Evolutionary conservation across 2,888 invertebrate genomes (phyloP).

Genomic region (Timandra comae): DNA sequence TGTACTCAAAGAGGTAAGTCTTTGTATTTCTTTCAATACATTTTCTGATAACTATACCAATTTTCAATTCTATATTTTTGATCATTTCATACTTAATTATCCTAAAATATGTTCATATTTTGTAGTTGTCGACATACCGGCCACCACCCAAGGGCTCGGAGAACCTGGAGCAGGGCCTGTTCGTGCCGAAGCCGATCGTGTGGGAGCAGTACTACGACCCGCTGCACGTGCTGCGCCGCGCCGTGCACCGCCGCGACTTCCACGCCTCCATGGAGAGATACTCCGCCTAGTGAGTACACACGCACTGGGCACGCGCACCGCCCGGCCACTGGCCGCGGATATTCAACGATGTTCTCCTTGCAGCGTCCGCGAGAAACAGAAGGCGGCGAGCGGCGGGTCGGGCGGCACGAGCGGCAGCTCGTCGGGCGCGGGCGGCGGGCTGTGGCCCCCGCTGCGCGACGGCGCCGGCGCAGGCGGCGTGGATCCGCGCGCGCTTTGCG

Average conservation of each 20-base stretch:
- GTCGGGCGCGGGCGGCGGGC: conserved; percentile 25
- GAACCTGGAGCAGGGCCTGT: conserved; percentile 93
- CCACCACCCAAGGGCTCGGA: conserved; percentile 83
- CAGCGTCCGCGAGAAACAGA: conserved; percentile 61
- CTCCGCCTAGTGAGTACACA: conserved; percentile 85
- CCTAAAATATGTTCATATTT: not conserved
- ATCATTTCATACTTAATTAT: too few species aligned
- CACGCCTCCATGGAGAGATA: conserved; percentile 96
- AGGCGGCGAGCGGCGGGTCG: conserved; percentile 26
- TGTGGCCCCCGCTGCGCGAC: conserved; percentile 64
- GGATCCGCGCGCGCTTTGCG: conserved; percentile 58
- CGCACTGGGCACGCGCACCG: too few species aligned
- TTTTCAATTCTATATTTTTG: too few species aligned
- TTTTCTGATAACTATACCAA: not conserved
- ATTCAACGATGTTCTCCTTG: not conserved
- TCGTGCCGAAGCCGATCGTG: conserved; percentile 89
- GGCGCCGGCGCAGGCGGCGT: conserved; percentile 41
- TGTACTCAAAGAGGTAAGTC: conserved; percentile 83
- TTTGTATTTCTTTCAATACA: not conserved
- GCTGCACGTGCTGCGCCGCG: conserved; percentile 91
- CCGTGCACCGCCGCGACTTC: conserved; percentile 94
- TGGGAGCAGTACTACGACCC: conserved; percentile 97
- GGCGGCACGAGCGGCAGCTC: conserved; percentile 6
- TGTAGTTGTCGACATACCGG: conserved; percentile 87
- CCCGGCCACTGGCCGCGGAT: too few species aligned